Conservation (phyloP, 2,797 vertebrate species). For the Sciurus carolinensis region DNA sequence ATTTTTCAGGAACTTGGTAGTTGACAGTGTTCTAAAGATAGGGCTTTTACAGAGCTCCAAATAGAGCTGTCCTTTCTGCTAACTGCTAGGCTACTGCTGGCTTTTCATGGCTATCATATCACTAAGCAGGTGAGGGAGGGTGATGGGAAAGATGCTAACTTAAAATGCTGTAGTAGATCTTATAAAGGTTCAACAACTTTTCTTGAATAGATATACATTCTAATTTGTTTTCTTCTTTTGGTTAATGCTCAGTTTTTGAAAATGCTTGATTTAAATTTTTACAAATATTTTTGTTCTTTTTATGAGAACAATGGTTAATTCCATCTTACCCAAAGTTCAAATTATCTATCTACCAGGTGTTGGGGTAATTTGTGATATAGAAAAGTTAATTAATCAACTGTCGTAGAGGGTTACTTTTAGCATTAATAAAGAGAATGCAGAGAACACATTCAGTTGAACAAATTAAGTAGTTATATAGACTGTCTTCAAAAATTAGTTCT, state of each 20-base stretch:
- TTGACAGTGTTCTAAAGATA: background rate
- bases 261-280: background rate
- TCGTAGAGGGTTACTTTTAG: background rate
- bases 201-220: background rate
- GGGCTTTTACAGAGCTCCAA: background rate
- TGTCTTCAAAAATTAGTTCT: constrained; percentile 6
- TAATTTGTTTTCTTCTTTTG: background rate
- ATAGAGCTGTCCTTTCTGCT: background rate
- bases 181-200: background rate
- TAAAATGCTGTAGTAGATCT: background rate
- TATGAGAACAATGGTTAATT: background rate
- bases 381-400: background rate
- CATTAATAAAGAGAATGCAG: constrained; percentile 2
- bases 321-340: background rate
- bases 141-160: background rate
- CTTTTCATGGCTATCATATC: background rate
- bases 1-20: background rate
- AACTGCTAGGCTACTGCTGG: background rate
- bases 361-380: background rate
- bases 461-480: background rate
- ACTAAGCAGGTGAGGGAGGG: background rate
- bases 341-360: constrained; percentile 5
- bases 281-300: constrained; percentile 29
- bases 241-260: background rate
- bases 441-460: background rate